Conservation (phyloP, 2,888 invertebrate species). For the Synanthedon vespiformis region DNA sequence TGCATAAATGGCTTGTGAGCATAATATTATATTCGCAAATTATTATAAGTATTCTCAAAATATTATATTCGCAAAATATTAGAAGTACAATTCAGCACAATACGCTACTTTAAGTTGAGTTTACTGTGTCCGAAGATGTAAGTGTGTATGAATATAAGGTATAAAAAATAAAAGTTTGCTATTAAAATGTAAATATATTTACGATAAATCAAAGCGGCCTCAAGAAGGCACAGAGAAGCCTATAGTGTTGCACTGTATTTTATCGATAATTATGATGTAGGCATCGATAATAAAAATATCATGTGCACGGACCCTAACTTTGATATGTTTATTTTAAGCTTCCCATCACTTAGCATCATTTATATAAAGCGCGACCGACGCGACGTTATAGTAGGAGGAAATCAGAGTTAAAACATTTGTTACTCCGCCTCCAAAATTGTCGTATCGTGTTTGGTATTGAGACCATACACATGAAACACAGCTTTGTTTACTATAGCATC, state of each 20-base stretch:
- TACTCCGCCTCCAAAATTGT: slow-evolving; percentile 43
- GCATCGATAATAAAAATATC: not conserved
- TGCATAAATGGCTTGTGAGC: no score
- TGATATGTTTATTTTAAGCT: not conserved
- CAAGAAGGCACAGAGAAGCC: not conserved
- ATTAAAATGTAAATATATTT: no score
- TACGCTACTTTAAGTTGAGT: no score
- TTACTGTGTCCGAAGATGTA: no score
- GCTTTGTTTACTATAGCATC: slow-evolving; percentile 64
- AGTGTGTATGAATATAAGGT: no score
- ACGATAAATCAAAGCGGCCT: not conserved
- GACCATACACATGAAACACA: slow-evolving; percentile 43
- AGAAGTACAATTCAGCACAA: no score
- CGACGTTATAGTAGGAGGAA: no score
- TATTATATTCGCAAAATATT: no score
- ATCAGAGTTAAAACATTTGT: slow-evolving; percentile 1
- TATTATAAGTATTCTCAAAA: no score
- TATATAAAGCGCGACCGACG: not conserved
- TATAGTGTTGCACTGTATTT: not conserved
- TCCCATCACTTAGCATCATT: slow-evolving; percentile 1
- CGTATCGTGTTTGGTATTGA: slow-evolving; percentile 37
- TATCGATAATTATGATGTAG: not conserved
- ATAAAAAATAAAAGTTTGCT: no score
- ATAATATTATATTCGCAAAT: no score
- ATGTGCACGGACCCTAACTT: not conserved